phyloP scores from a whole-genome alignment of 2,888 invertebrate species.

The Patella pellucida region DNA sequence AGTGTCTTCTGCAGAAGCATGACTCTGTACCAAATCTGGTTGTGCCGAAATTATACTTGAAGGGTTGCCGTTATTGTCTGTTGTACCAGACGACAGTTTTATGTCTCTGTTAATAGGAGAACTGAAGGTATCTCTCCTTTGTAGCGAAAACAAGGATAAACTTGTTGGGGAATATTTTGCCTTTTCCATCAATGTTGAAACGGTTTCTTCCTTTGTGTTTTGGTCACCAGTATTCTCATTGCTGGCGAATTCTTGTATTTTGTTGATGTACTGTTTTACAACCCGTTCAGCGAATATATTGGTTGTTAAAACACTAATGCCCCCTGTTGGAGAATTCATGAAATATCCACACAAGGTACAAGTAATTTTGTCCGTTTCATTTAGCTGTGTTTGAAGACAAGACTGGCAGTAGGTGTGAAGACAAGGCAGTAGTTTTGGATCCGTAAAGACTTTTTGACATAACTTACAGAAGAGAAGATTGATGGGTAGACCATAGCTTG shows the following conservation, averaged over 20 bases:
- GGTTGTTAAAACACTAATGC: conserved; percentile 25
- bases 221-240: too few relatives aligned
- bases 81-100: background rate
- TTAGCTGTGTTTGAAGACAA: conserved; percentile 48
- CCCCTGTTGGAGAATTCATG: conserved; percentile 24
- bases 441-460: conserved; percentile 52
- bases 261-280: conserved; percentile 5
- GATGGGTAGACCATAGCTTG: conserved; percentile 17
- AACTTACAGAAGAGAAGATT: conserved; percentile 37
- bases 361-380: conserved; percentile 3
- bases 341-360: conserved; percentile 35
- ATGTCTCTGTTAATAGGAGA: background rate
- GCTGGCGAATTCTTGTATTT: background rate
- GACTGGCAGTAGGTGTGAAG: conserved; percentile 59
- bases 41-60: background rate
- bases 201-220: background rate
- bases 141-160: background rate
- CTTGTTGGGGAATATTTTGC: background rate
- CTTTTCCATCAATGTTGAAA: background rate
- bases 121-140: background rate
- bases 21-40: conserved; percentile 1
- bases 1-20: background rate
- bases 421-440: conserved; percentile 56
- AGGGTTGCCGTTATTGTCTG: background rate
- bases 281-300: conserved; percentile 31